Conservation (phyloP, 1,140 invertebrate genomes). For the Solen grandis region DNA sequence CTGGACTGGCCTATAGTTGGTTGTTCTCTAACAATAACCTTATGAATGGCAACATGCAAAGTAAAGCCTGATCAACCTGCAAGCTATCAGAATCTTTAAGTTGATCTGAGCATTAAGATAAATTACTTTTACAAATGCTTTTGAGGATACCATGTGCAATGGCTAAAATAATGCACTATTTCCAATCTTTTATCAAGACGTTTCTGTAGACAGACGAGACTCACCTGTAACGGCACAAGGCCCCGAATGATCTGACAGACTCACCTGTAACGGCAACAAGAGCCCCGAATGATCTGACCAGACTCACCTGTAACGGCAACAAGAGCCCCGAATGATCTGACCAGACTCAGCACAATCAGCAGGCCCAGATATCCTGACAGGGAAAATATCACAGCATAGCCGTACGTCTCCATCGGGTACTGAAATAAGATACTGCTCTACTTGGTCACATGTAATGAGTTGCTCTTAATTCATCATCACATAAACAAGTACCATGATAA, state of each 20-base stretch:
- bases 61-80: too few species aligned
- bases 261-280: conserved; percentile 85
- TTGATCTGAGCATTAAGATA: not conserved
- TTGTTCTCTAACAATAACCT: not conserved
- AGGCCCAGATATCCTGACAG: conserved; percentile 94
- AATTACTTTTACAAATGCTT: not conserved
- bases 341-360: conserved; percentile 93
- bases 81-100: not conserved
- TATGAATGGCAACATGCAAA: too few species aligned
- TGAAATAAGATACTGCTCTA: conserved; percentile 79
- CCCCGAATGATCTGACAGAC: too few species aligned
- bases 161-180: not conserved
- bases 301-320: conserved; percentile 94
- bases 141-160: too few species aligned
- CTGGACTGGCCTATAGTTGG: not conserved
- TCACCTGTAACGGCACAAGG: not conserved
- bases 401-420: conserved; percentile 89
- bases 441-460: not conserved
- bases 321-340: conserved; percentile 93
- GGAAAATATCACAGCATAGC: conserved; percentile 93
- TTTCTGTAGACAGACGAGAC: not conserved
- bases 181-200: not conserved
- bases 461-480: too few species aligned
- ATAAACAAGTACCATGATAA: too few species aligned
- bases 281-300: too few species aligned